Evolutionary conservation across 2,888 invertebrate genomes (phyloP), one percentile per base, ranked within the genome.

Genomic region (Auanema freiburgensis): DNA sequence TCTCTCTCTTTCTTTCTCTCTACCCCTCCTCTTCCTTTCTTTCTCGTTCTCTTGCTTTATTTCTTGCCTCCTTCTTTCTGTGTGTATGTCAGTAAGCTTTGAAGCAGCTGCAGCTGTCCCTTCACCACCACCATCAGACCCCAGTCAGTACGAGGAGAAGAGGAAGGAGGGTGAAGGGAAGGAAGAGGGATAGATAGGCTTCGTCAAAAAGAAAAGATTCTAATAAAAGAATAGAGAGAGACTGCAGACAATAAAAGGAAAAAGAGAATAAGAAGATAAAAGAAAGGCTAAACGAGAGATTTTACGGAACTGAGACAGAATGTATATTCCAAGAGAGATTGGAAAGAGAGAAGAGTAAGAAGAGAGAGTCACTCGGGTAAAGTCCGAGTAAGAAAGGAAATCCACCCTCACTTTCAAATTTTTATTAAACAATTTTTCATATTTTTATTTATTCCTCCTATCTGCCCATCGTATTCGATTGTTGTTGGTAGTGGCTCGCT

Each of bases 1-100:
- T 54, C 51, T 18, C 43, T 49, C 42, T 63, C 41, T 60, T 52
- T 16, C 59, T 51, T 40, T 33, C 56, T 44, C 61, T 60, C 40
- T 52, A 43, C 42, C 44, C 52, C 55, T 65, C 57, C 59, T 53
- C 59, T 65, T 63, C 46, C 58, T 63, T 12, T 42, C 63, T 59
- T 61, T 52, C 52, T 4, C 24, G 24, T 12, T 42, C 49, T 54
- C 40, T 44, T 59, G 43, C 52, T 57, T 43, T 53, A 51, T 46
- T 59, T 33, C 12, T 42, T 41, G 44, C 41, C 18, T 60, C 6
- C 23, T 18, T 52, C 52, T 52, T 24, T 52, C 52, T 52, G n/a
- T 52, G 23, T 52, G 18, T 52, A n/a, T 52, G 18, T 52, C 21
- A 21, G 52, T 52, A n/a, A 6, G 33, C 41, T 33, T 33, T 33